These are phyloP conservation scores for Prosapia bicincta DNA, from an alignment of 2,888 invertebrate genomes.

Conservation along the genomic window DNA sequence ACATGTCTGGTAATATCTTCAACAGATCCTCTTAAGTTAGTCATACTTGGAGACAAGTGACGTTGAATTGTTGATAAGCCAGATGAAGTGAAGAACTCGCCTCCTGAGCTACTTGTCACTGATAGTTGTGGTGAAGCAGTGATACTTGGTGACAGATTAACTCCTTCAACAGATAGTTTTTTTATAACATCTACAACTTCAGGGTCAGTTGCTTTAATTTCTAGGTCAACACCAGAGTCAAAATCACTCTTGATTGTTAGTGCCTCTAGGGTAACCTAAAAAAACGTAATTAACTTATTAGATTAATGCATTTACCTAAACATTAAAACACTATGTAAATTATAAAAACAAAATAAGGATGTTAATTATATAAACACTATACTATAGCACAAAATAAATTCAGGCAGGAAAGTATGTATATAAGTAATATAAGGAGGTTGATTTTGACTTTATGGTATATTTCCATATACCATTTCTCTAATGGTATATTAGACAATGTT, in stretches of 20 bases:
- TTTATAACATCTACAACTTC: conserved; percentile 19
- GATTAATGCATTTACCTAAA: too few relatives aligned
- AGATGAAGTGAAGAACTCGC: conserved; percentile 38
- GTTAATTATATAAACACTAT: too few relatives aligned
- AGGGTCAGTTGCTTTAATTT: conserved; percentile 32
- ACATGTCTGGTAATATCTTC: conserved; percentile 50
- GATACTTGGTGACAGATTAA: conserved; percentile 26
- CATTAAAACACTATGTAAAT: too few relatives aligned
- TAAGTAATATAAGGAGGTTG: too few relatives aligned
- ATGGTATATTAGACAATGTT: too few relatives aligned
- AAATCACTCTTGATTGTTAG: conserved; percentile 38
- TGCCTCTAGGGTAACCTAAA: conserved; percentile 26
- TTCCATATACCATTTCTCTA: too few relatives aligned
- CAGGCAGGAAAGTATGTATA: too few relatives aligned
- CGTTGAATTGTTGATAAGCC: conserved; percentile 16
- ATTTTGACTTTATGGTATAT: too few relatives aligned
- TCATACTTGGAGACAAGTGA: conserved; percentile 46
- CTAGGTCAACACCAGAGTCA: conserved; percentile 40
- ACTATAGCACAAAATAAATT: too few relatives aligned
- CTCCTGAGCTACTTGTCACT: conserved; percentile 38
- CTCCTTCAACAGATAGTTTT: conserved; percentile 11
- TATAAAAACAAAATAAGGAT: too few relatives aligned
- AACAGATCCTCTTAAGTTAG: conserved; percentile 66
- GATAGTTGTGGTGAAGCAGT: conserved; percentile 41
- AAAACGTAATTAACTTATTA: too few relatives aligned